Conservation (phyloP, 2,888 invertebrate species). For the Drosophila greeni region DNA sequence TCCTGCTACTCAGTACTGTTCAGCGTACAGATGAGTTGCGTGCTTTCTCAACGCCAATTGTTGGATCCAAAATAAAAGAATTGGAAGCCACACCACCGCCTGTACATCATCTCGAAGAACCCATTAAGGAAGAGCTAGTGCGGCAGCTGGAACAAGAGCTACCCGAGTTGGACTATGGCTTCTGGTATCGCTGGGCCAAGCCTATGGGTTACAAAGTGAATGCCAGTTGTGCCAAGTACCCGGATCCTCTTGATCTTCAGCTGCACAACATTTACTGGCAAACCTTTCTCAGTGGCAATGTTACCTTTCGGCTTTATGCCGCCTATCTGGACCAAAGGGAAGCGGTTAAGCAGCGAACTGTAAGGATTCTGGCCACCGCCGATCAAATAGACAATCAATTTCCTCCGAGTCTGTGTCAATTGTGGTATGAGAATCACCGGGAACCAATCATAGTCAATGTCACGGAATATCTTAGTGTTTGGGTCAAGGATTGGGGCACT, state of each 20-base stretch:
- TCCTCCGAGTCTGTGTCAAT: slow-evolving; percentile 85
- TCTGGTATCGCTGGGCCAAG: slow-evolving; percentile 57
- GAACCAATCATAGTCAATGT: slow-evolving; percentile 87
- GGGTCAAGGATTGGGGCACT: slow-evolving; percentile 94
- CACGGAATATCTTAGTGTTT: slow-evolving; percentile 82
- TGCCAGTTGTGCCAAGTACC: slow-evolving; percentile 86
- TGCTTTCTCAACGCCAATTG: not conserved
- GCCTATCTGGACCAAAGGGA: slow-evolving; percentile 91
- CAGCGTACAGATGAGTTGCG: slow-evolving; percentile 13
- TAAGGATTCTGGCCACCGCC: slow-evolving; percentile 91
- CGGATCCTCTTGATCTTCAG: slow-evolving; percentile 90
- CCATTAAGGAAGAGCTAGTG: slow-evolving; percentile 49
- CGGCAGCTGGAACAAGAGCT: slow-evolving; percentile 53
- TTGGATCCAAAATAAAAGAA: not conserved
- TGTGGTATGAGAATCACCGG: slow-evolving; percentile 90
- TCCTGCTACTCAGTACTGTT: slow-evolving; percentile 44
- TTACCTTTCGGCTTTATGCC: slow-evolving; percentile 92
- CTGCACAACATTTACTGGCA: slow-evolving; percentile 97
- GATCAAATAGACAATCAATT: slow-evolving; percentile 86
- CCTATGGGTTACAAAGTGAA: slow-evolving; percentile 44
- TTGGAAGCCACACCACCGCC: not conserved
- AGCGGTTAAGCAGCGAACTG: slow-evolving; percentile 86
- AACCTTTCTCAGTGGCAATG: slow-evolving; percentile 86
- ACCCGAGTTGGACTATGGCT: slow-evolving; percentile 59
- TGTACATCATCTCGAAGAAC: slow-evolving; percentile 34